These are phyloP conservation scores for Ylistrum balloti DNA, from an alignment of 1,140 invertebrate genomes.

Conservation along the genomic window DNA sequence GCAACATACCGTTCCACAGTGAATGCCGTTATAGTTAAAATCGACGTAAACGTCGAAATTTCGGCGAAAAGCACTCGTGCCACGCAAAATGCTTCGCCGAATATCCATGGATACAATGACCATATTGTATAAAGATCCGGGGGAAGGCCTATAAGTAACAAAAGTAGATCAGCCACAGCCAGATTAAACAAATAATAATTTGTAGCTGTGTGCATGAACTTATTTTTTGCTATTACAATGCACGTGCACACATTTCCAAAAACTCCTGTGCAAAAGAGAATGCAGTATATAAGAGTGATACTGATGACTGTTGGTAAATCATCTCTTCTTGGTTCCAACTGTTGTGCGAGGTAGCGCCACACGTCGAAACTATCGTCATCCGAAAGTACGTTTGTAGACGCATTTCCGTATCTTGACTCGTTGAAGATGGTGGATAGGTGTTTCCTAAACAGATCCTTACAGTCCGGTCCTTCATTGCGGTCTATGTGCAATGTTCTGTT, in stretches of 20 bases:
- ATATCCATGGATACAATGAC: conserved; percentile 93
- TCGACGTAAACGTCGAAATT: conserved; percentile 87
- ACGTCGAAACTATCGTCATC: conserved; percentile 50
- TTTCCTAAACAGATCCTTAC: conserved; percentile 36
- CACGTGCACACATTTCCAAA: conserved; percentile 80
- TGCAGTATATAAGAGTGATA: conserved; percentile 75
- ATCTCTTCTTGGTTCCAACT: conserved; percentile 65
- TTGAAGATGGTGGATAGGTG: conserved; percentile 32
- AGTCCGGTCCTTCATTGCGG: conserved; percentile 37
- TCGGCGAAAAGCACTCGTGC: conserved; percentile 92
- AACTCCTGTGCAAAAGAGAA: conserved; percentile 77
- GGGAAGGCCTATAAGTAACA: conserved; percentile 90
- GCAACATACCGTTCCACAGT: conserved; percentile 81
- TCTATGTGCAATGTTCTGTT: conserved; percentile 43
- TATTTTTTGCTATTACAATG: conserved; percentile 78
- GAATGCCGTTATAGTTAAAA: conserved; percentile 81
- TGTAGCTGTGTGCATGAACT: conserved; percentile 85
- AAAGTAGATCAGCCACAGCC: conserved; percentile 94
- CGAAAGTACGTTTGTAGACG: not conserved
- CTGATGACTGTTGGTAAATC: conserved; percentile 64
- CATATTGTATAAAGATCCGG: conserved; percentile 94
- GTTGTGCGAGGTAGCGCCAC: conserved; percentile 62
- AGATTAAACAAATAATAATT: conserved; percentile 97
- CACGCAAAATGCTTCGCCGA: conserved; percentile 93
- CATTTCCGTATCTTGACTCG: not conserved